These are phyloP conservation scores for Adelognathus sp. DNA, from an alignment of 2,888 invertebrate species.

Conservation along the genomic window DNA sequence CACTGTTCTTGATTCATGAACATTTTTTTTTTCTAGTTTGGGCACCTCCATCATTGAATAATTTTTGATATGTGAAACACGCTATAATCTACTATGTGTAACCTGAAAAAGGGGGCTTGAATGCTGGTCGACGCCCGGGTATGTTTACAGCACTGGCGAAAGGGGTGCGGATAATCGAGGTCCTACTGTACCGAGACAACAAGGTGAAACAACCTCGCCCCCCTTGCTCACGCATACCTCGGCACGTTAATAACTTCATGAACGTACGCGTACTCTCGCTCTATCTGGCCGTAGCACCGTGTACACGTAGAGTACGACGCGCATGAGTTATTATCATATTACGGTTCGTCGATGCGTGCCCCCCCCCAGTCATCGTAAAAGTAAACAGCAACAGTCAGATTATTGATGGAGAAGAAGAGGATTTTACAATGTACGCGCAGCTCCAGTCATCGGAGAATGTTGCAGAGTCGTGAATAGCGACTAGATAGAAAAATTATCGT, in stretches of 20 bases:
- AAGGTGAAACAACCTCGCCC: constrained; percentile 52
- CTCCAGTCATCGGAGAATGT: not conserved
- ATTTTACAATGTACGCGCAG: not conserved
- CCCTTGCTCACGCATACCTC: constrained; percentile 26
- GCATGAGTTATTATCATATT: constrained; percentile 49
- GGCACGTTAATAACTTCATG: constrained; percentile 52
- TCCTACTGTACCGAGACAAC: constrained; percentile 50
- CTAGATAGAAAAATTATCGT: not conserved
- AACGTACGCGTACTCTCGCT: constrained; percentile 39
- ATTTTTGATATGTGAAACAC: too few species aligned
- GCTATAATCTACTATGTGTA: too few species aligned
- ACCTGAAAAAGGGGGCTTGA: too few species aligned
- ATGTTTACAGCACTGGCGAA: too few species aligned
- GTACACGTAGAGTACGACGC: constrained; percentile 14
- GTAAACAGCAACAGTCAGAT: not conserved
- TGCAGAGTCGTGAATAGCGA: not conserved
- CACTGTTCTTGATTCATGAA: too few species aligned
- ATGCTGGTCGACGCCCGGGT: too few species aligned
- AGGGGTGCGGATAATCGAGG: not conserved
- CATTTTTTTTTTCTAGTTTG: too few species aligned
- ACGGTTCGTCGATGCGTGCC: constrained; percentile 19
- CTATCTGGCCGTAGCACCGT: constrained; percentile 29
- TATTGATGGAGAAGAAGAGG: not conserved
- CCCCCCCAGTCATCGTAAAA: not conserved
- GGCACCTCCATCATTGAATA: too few species aligned